phyloP scores from a whole-genome alignment of 2,113 vertebrate species.

The Phrynosoma platyrhinos region DNA sequence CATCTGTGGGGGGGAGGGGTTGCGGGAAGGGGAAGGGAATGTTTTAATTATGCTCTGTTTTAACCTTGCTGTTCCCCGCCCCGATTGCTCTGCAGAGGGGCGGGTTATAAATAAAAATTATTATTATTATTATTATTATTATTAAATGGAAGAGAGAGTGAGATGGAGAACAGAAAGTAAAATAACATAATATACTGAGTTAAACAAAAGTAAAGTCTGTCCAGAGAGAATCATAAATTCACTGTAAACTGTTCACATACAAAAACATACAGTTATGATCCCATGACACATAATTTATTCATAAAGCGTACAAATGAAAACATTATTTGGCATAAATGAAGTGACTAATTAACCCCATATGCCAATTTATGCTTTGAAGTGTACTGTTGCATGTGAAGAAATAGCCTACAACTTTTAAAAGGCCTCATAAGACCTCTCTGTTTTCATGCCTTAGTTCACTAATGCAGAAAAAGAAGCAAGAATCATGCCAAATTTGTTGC shows the following conservation, averaged over 20 bases:
- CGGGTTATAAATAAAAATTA: no score
- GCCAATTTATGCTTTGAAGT: neutral
- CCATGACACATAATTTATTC: neutral
- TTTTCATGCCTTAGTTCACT: neutral
- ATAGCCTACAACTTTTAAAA: neutral
- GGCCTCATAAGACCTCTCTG: no score
- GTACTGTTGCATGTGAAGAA: neutral
- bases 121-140: no score
- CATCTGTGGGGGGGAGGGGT: no score
- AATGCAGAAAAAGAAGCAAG: neutral
- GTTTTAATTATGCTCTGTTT: no score
- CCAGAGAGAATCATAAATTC: neutral
- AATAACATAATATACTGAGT: neutral
- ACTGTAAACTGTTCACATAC: neutral
- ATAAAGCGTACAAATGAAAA: neutral
- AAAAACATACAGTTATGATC: neutral
- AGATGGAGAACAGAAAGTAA: neutral
- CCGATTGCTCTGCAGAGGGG: no score
- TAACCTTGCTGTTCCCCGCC: no score
- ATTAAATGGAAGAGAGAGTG: neutral
- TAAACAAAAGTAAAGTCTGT: neutral
- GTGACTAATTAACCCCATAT: neutral
- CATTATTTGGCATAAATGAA: neutral
- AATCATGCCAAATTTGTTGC: neutral
- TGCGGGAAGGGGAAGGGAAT: no score